Evolutionary conservation across 2,888 invertebrate species (phyloP).

Genomic region (Synanthedon tipuliformis): DNA sequence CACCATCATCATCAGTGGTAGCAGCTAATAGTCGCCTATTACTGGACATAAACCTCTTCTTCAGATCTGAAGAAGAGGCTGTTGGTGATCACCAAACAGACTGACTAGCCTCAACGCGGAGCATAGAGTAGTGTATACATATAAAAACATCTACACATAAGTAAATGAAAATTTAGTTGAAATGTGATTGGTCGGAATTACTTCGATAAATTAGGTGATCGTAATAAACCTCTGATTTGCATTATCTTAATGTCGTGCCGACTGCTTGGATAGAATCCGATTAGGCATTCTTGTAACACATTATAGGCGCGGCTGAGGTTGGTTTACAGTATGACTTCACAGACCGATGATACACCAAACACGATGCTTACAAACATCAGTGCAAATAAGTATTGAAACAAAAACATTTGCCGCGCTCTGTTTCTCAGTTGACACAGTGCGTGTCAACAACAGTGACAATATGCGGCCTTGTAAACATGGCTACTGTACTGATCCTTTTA

Average conservation of each 20-base stretch:
- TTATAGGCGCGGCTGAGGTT: conserved; percentile 22
- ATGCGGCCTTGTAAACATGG: conserved; percentile 27
- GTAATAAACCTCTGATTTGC: neutral
- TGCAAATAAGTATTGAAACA: conserved; percentile 22
- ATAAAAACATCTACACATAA: too few relatives aligned
- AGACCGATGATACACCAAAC: conserved; percentile 18
- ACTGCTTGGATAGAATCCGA: conserved; percentile 18
- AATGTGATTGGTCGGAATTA: too few relatives aligned
- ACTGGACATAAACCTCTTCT: too few relatives aligned
- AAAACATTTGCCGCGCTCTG: conserved; percentile 16
- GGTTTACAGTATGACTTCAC: conserved; percentile 19
- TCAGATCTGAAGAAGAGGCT: too few relatives aligned
- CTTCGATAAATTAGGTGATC: neutral
- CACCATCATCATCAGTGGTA: too few relatives aligned
- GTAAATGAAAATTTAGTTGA: too few relatives aligned
- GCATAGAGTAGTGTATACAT: too few relatives aligned
- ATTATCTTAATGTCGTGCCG: conserved; percentile 10
- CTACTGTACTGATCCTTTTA: conserved; percentile 37
- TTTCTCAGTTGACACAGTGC: conserved; percentile 14
- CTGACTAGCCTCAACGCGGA: too few relatives aligned
- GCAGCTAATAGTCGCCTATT: too few relatives aligned
- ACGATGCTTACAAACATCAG: conserved; percentile 19
- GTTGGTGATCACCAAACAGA: too few relatives aligned
- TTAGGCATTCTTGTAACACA: conserved; percentile 25
- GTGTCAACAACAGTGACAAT: conserved; percentile 27